Percentiles rank a stretch among this genome's conserved stretches.
phyloP scores from a whole-genome alignment of 2,888 invertebrate species.

The Matsumyia berberina region DNA sequence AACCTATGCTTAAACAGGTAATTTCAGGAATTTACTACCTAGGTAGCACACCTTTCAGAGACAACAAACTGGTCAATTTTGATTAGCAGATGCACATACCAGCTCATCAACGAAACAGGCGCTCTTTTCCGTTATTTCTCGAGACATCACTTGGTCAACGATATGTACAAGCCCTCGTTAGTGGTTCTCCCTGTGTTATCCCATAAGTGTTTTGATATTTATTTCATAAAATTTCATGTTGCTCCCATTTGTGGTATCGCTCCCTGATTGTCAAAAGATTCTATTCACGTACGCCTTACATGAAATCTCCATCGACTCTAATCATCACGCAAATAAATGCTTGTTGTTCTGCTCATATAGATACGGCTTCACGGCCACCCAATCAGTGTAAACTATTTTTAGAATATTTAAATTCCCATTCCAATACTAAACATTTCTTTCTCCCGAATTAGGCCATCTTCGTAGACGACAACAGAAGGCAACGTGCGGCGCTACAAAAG shows the following conservation, averaged over 20 bases:
- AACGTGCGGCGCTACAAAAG: conserved; percentile 37
- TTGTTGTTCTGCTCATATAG: background rate
- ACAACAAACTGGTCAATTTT: too few relatives aligned
- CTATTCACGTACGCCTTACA: conserved; percentile 24
- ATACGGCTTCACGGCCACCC: background rate
- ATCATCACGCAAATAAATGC: background rate
- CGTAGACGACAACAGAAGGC: conserved; percentile 3
- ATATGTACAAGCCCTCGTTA: too few relatives aligned
- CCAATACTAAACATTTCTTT: conserved; percentile 15
- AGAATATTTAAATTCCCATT: conserved; percentile 20
- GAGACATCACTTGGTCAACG: too few relatives aligned
- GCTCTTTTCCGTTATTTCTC: too few relatives aligned
- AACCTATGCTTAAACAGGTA: too few relatives aligned
- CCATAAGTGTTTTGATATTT: too few relatives aligned
- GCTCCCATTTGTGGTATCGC: background rate
- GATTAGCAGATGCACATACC: too few relatives aligned
- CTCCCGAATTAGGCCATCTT: conserved; percentile 25
- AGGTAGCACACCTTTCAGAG: too few relatives aligned
- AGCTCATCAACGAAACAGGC: too few relatives aligned
- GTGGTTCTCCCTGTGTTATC: too few relatives aligned
- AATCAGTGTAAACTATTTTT: conserved; percentile 31
- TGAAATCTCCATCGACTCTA: conserved; percentile 25
- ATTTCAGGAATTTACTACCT: too few relatives aligned
- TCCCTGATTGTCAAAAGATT: conserved; percentile 2
- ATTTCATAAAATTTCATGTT: too few relatives aligned